Evolutionary conservation across 2,888 invertebrate genomes (phyloP).

Genomic region (Hypomecis atomaria): DNA sequence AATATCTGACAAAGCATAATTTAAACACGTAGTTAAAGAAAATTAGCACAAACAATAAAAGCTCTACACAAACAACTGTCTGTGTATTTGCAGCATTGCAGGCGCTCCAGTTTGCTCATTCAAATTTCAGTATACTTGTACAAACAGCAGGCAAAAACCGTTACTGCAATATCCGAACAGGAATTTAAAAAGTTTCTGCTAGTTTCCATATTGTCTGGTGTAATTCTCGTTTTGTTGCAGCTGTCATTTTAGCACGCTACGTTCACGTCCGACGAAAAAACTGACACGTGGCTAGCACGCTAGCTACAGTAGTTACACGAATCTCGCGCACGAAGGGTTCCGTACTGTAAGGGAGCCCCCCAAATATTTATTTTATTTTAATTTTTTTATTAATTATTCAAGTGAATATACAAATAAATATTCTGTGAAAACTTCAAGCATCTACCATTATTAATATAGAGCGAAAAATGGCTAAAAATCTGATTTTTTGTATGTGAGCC

Average conservation of each 20-base stretch:
- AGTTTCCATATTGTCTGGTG: slow-evolving; percentile 48
- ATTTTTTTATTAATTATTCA: too few relatives aligned
- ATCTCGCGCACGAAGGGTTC: too few relatives aligned
- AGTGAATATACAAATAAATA: too few relatives aligned
- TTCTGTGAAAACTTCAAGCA: too few relatives aligned
- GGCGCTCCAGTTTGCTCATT: slow-evolving; percentile 55
- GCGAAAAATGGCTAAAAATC: too few relatives aligned
- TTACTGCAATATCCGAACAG: slow-evolving; percentile 57
- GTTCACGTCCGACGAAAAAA: too few relatives aligned
- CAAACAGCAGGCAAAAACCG: slow-evolving; percentile 49
- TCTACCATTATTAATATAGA: too few relatives aligned
- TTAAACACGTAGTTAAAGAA: slow-evolving; percentile 6
- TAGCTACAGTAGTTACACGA: too few relatives aligned
- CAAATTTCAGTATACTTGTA: slow-evolving; percentile 61
- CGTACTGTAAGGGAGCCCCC: too few relatives aligned
- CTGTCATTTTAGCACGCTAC: slow-evolving; percentile 37
- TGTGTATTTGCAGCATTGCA: slow-evolving; percentile 39
- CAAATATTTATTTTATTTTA: too few relatives aligned
- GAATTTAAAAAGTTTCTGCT: slow-evolving; percentile 59
- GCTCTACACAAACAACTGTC: slow-evolving; percentile 36
- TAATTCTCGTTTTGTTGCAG: slow-evolving; percentile 39
- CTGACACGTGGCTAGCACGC: too few relatives aligned
- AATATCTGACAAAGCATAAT: background rate
- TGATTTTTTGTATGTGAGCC: too few relatives aligned
- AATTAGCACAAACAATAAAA: slow-evolving; percentile 6